phyloP scores from a whole-genome alignment of 37 sponge, comb jelly and placozoan species.

The Crambe crambe region DNA sequence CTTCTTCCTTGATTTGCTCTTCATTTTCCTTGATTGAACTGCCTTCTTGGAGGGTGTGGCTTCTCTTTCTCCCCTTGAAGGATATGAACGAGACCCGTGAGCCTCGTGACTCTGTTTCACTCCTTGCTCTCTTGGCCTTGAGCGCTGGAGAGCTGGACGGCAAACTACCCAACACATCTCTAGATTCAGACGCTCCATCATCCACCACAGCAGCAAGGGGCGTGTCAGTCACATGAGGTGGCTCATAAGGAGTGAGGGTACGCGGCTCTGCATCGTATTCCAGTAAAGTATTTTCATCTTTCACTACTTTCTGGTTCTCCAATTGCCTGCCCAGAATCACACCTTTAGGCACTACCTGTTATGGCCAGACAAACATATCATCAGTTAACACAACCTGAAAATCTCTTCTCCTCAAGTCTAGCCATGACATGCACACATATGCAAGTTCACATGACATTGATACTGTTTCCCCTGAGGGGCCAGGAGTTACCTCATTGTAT shows the following conservation, averaged over 20 bases:
- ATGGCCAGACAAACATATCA: too few relatives aligned
- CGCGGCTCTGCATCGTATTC: too few relatives aligned
- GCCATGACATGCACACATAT: too few relatives aligned
- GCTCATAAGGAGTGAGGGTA: too few relatives aligned
- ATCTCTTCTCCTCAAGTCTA: too few relatives aligned
- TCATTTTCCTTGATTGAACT: neutral
- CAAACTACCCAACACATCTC: neutral
- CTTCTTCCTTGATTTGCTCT: neutral
- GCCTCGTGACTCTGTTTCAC: constrained; percentile 6
- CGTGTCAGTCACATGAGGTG: neutral
- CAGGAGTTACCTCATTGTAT: neutral
- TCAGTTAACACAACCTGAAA: too few relatives aligned
- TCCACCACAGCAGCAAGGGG: neutral
- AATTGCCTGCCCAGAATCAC: too few relatives aligned
- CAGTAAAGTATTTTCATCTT: too few relatives aligned
- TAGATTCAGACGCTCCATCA: neutral
- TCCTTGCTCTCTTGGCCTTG: neutral
- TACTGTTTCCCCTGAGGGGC: too few relatives aligned
- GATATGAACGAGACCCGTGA: neutral
- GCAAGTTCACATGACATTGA: too few relatives aligned
- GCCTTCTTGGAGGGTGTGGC: constrained; percentile 11
- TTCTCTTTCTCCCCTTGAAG: constrained; percentile 3
- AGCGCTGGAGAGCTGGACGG: neutral
- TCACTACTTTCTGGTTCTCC: too few relatives aligned
- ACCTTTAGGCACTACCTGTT: too few relatives aligned